Evolutionary conservation across 2,888 invertebrate species (phyloP).

Genomic region (Tenthredo notha): DNA sequence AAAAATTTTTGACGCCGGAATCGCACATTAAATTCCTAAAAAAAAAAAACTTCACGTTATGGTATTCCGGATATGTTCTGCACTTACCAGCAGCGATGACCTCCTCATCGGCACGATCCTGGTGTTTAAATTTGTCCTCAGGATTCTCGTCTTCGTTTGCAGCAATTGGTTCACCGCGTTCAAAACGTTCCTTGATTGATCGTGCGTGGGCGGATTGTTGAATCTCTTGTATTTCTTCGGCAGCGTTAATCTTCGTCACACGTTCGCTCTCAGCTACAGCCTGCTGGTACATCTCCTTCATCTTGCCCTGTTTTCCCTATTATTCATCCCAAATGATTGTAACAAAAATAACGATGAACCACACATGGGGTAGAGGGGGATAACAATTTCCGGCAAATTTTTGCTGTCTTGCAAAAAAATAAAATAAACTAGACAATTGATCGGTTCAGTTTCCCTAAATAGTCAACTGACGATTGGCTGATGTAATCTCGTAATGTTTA

Average conservation of each 20-base stretch:
- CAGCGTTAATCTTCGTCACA: conserved; percentile 75
- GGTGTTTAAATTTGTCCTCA: conserved; percentile 79
- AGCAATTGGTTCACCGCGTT: conserved; percentile 85
- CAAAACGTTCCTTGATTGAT: conserved; percentile 89
- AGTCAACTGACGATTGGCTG: not conserved
- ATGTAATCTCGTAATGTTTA: not conserved
- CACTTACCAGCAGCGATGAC: conserved; percentile 89
- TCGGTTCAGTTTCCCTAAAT: not conserved
- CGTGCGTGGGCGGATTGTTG: conserved; percentile 79
- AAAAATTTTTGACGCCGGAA: not conserved
- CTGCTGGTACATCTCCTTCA: conserved; percentile 95
- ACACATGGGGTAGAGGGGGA: not conserved
- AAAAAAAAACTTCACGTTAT: not conserved
- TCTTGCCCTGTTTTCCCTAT: conserved; percentile 93
- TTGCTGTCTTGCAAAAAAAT: not conserved
- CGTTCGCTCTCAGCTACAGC: conserved; percentile 91
- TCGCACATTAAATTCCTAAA: not conserved
- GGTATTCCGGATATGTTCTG: not conserved
- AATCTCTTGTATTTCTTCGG: conserved; percentile 76
- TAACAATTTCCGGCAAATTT: not conserved
- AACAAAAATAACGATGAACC: conserved; percentile 8
- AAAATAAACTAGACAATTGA: not conserved
- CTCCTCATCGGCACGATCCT: conserved; percentile 85
- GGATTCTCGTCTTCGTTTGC: conserved; percentile 82
- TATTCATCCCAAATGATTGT: conserved; percentile 56